Evolutionary conservation across 2,888 invertebrate genomes (phyloP).

Genomic region (Leptodirus hochenwartii): DNA sequence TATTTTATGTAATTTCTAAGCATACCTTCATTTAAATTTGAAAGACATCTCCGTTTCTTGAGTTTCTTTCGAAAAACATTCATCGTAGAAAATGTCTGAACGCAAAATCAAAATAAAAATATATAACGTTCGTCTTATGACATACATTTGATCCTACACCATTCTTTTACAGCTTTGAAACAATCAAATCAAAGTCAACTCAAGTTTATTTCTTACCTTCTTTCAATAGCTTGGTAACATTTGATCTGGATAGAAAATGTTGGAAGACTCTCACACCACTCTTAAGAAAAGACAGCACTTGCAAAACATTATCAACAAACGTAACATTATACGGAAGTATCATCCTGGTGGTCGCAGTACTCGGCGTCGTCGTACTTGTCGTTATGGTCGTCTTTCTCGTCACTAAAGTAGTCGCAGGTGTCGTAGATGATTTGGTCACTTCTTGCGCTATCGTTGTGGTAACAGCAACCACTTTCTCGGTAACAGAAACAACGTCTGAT

Average conservation of each 20-base stretch:
- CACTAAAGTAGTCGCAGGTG: conserved; percentile 11
- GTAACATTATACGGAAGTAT: conserved; percentile 17
- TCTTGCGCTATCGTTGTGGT: conserved; percentile 10
- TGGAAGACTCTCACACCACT: conserved; percentile 44
- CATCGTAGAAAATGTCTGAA: too few relatives aligned
- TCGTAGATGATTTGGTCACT: conserved; percentile 2
- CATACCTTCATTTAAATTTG: too few relatives aligned
- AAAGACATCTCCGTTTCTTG: too few relatives aligned
- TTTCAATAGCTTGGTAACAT: conserved; percentile 35
- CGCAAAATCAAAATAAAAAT: too few relatives aligned
- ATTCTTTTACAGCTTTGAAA: too few relatives aligned
- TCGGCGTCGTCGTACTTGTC: conserved; percentile 12
- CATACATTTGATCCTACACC: too few relatives aligned
- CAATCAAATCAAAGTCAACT: too few relatives aligned
- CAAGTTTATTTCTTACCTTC: conserved; percentile 34
- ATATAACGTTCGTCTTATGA: too few relatives aligned
- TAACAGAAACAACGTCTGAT: conserved; percentile 10
- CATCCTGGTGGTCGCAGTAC: conserved; percentile 7
- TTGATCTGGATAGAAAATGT: conserved; percentile 40
- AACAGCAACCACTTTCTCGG: conserved; percentile 13
- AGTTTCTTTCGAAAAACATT: too few relatives aligned
- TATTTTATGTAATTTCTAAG: too few relatives aligned
- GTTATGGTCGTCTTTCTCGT: conserved; percentile 17
- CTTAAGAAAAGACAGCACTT: conserved; percentile 38
- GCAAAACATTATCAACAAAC: conserved; percentile 30